phyloP scores from a whole-genome alignment of 2,113 vertebrate species.

The Sorex fumeus region DNA sequence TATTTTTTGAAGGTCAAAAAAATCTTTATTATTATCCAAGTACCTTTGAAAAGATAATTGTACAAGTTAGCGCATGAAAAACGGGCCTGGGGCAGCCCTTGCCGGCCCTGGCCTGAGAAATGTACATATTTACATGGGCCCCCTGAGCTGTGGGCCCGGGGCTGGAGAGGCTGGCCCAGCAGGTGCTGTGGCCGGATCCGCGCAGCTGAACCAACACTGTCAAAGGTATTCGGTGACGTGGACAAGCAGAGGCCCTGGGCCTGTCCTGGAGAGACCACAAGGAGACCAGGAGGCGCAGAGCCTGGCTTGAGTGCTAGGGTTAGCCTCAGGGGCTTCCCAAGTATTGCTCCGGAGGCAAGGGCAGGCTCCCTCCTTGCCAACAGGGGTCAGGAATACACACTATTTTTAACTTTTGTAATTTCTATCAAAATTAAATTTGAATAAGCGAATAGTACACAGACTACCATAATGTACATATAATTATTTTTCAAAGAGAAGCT shows the following conservation, averaged over 20 bases:
- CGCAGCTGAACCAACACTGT: slow-evolving; percentile 83
- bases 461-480: slow-evolving; percentile 6
- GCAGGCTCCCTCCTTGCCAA: too few species aligned
- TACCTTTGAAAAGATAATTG: slow-evolving; percentile 96
- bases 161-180: slow-evolving; percentile 61
- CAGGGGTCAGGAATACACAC: background rate
- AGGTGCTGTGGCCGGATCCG: slow-evolving; percentile 16
- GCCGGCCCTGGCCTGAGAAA: slow-evolving; percentile 89
- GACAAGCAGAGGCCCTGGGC: slow-evolving; percentile 63
- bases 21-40: slow-evolving; percentile 94
- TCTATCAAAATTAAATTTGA: slow-evolving; percentile 50
- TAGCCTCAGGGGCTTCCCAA: too few species aligned
- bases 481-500: slow-evolving; percentile 7
- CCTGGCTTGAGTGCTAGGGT: background rate
- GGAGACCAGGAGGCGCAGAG: background rate
- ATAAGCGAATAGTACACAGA: background rate
- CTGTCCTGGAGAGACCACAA: background rate
- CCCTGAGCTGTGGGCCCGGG: background rate
- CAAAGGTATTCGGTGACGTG: slow-evolving; percentile 95
- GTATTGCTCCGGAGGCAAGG: too few species aligned
- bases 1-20: slow-evolving; percentile 77
- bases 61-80: slow-evolving; percentile 93
- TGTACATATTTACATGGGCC: slow-evolving; percentile 96
- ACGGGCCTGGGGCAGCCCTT: slow-evolving; percentile 86
- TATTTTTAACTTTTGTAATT: slow-evolving; percentile 21